Percentiles rank a stretch among this genome's conserved stretches.
These are phyloP conservation scores for Tetropium fuscum DNA, from an alignment of 2,888 invertebrate genomes.

Conservation along the genomic window DNA sequence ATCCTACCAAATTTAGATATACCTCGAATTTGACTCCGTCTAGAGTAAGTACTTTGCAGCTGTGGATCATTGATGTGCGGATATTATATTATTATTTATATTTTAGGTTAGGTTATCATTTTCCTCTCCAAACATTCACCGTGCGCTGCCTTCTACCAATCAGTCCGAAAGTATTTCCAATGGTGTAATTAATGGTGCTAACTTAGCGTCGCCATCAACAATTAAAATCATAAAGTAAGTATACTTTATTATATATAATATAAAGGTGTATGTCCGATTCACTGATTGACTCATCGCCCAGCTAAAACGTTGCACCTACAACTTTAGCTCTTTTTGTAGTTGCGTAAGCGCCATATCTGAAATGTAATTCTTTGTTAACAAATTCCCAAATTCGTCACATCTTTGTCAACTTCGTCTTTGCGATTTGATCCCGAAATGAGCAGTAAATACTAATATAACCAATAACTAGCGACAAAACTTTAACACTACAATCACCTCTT, in stretches of 20 bases:
- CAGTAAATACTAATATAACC: no score
- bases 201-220: constrained; percentile 33
- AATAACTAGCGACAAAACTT: no score
- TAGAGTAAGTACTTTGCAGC: constrained; percentile 66
- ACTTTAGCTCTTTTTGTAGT: no score
- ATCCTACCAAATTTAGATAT: constrained; percentile 65
- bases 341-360: no score
- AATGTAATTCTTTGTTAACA: no score
- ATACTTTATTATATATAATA: neutral
- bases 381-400: no score
- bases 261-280: neutral
- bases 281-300: no score
- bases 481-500: no score
- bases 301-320: no score
- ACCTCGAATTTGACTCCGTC: constrained; percentile 68
- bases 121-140: constrained; percentile 42
- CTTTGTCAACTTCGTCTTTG: no score
- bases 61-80: neutral
- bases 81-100: constrained; percentile 1
- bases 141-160: constrained; percentile 30
- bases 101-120: constrained; percentile 49
- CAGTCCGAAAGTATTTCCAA: constrained; percentile 18
- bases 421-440: no score
- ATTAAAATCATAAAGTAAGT: constrained; percentile 55
- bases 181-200: constrained; percentile 37